phyloP scores from a whole-genome alignment of 2,113 vertebrate genomes.

The Thermophis baileyi region DNA sequence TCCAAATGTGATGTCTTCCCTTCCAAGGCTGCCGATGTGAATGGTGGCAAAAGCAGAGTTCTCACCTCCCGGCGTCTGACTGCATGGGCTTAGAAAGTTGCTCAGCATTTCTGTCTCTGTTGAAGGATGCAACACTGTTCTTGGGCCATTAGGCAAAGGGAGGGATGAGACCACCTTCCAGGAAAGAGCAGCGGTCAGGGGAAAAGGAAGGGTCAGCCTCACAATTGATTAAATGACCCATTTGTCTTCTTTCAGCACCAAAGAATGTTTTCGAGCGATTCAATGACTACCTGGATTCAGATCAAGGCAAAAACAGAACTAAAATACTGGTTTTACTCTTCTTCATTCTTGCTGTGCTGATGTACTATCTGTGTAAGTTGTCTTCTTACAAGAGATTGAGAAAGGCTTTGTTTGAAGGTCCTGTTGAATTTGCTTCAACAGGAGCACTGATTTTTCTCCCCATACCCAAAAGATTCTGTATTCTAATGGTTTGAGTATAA shows the following conservation, averaged over 20 bases:
- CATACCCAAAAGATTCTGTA: too few relatives aligned
- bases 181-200: neutral
- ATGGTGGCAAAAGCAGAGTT: neutral
- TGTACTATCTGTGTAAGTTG: neutral
- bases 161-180: neutral
- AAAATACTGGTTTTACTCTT: neutral
- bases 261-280: neutral
- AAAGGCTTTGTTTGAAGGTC: too few relatives aligned
- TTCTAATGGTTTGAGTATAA: too few relatives aligned
- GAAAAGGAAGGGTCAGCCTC: neutral
- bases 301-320: accelerated
- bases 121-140: too few relatives aligned
- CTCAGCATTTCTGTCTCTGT: too few relatives aligned
- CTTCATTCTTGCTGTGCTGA: neutral
- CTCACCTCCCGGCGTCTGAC: too few relatives aligned
- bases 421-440: too few relatives aligned
- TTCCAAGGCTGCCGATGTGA: neutral
- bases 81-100: too few relatives aligned
- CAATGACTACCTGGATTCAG: neutral
- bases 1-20: neutral
- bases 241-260: neutral
- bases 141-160: neutral
- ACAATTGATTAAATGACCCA: neutral
- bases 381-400: neutral
- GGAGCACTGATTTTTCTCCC: too few relatives aligned